Base-by-base conservation (phyloP, 2,113 vertebrate species). In the Aegotheles bennettii region DNA sequence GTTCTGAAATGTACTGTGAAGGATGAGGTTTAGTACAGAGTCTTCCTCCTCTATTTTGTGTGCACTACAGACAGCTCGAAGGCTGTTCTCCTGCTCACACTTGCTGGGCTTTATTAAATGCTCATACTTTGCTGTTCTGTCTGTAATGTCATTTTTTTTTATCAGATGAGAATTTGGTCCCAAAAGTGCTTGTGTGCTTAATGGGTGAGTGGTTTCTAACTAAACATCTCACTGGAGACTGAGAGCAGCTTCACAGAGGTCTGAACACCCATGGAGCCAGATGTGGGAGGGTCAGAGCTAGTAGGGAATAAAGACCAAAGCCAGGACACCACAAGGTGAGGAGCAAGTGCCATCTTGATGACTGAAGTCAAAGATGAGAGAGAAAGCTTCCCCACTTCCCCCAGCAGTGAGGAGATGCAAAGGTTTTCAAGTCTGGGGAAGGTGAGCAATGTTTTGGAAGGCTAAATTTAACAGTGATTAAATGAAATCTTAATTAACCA, bases 401-500 rank as follows among this genome's bases (percentile, higher is more conserved):
- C 31, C 57, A 0, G 65, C 38, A 40, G 21, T 3, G 43, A 16
- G 29, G 33, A 60, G 26, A 24, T 35, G 69, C 64, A 51, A 45
- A 73, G 54, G 12, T 36, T 81, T 80, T 80, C 76, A 67, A 19
- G 63, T 23, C 28, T 9, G 4, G 29, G 50, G 31, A 70, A 90
- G 50, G 80, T 61, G 64, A 86, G 71, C 13, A 5, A n/a, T 69
- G 36, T 45, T 90, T 29, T 77, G 73, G 64, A 84, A 65, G n/a
- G 76, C 80, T 94, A 94, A 92, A 87, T 60, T 89, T 95, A 87
- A 86, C 76, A 65, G 38, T 13, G 50, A 88, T 90, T 77, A 90
- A 94, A 74, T 0, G 5, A 94, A 47, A 54, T 92, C 93, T 95
- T 84, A 96, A 96, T 96, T 90, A 93, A 94, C 51, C 89, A 89